Evolutionary conservation across 2,113 vertebrate genomes (phyloP).

Genomic region (Arothron firmamentum): DNA sequence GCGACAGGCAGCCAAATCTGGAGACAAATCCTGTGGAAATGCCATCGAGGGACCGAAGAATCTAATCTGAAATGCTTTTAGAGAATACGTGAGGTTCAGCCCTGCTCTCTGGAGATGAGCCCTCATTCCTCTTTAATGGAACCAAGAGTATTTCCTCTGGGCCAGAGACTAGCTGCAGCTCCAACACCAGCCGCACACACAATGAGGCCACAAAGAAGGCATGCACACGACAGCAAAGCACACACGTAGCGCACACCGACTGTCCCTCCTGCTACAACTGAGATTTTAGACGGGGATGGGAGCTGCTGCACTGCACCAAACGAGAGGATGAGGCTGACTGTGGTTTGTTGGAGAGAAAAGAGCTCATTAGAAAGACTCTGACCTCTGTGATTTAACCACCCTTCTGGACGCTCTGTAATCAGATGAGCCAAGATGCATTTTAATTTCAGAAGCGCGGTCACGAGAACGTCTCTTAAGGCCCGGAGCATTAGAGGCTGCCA

Average conservation of each 20-base stretch:
- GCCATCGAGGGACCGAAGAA: slow-evolving; percentile 10
- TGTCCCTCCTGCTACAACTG: slow-evolving; percentile 24
- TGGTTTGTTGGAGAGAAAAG: slow-evolving; percentile 28
- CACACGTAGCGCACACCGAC: background rate
- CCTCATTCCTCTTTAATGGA: slow-evolving; percentile 32
- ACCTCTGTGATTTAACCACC: slow-evolving; percentile 46
- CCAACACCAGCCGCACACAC: slow-evolving; percentile 10
- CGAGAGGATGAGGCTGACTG: slow-evolving; percentile 37
- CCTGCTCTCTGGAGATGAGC: slow-evolving; percentile 14
- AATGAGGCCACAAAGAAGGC: slow-evolving; percentile 4
- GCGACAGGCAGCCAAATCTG: slow-evolving; percentile 9
- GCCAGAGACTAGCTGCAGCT: slow-evolving; percentile 7
- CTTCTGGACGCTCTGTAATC: slow-evolving; percentile 18
- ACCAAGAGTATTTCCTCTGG: slow-evolving; percentile 21
- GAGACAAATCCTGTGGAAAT: slow-evolving; percentile 6
- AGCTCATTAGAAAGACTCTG: slow-evolving; percentile 55
- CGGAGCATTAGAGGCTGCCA: no score
- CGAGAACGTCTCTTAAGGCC: no score
- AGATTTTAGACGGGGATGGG: background rate
- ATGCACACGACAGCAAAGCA: slow-evolving; percentile 9
- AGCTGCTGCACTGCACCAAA: slow-evolving; percentile 16
- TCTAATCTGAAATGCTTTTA: no score
- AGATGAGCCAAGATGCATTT: slow-evolving; percentile 26
- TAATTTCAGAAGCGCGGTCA: slow-evolving; percentile 23
- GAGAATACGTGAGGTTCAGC: slow-evolving; percentile 1